Base-by-base conservation (phyloP, 2,888 invertebrate genomes). In the Colletes collaris region DNA sequence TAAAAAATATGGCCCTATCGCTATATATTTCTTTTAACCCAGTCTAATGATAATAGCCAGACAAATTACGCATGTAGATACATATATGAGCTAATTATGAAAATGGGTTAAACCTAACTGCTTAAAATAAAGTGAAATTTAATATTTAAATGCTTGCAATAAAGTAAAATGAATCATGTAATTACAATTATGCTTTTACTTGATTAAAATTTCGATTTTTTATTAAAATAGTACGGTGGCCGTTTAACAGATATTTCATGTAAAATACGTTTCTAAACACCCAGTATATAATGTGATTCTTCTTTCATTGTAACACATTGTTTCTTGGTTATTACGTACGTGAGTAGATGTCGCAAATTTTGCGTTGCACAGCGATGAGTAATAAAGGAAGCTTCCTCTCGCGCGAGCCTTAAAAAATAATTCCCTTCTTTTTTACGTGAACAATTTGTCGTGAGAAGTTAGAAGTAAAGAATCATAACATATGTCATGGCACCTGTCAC, bases 401-500 rank as follows among this genome's bases (percentile, higher is more conserved):
- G 35, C 13, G 56, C 40, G 40, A 0, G 40, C 40, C 44, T 0
- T 10, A 8, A n/a, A 7, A 27, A 37, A 58, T 35, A 27, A n/a
- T 13, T 13, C n/a, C 10, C 55, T 62, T 49, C 19, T 8, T 46
- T 46, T 62, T 6, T 50, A 5, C 35, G n/a, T 50, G n/a, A 13
- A 6, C 27, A 27, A 27, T 27, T 27, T 27, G 27, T 27, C 58
- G 13, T 50, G 16, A 2, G 63, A 40, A 65, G 64, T 59, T 52
- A 27, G 27, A 27, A 27, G 27, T 64, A 49, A 35, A n/a, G 27
- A 58, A 59, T 80, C 46, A 44, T 49, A 35, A 11, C 53, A 53
- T n/a, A 35, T 46, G 10, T 71, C 50, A 76, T 49, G 37, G 16
- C 19, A 6, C 40, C 44, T 67, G 50, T 55, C 66, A 59, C 13